phyloP scores from a whole-genome alignment of 2,113 vertebrate genomes.

The Leptobrachium ailaonicum region DNA sequence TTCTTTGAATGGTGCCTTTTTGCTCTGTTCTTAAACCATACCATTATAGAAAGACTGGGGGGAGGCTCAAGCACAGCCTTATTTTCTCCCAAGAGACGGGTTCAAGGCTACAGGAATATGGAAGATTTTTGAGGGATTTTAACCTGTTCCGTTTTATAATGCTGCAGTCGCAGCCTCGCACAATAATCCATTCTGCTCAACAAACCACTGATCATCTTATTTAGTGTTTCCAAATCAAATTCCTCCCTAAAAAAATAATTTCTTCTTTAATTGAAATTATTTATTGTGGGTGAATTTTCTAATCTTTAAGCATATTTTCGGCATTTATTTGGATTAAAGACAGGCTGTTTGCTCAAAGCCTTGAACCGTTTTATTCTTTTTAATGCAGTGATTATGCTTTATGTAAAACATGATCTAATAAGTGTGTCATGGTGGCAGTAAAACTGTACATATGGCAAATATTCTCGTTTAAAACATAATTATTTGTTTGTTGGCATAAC shows the following conservation, averaged over 20 bases:
- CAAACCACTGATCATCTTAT: neutral
- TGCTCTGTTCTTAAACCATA: too few relatives aligned
- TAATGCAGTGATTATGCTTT: neutral
- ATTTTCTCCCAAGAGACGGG: too few relatives aligned
- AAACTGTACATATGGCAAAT: neutral
- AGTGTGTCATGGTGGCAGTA: neutral
- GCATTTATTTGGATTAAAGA: neutral
- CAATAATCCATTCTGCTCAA: too few relatives aligned
- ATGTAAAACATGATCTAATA: neutral
- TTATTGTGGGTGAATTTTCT: neutral
- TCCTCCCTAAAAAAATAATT: neutral
- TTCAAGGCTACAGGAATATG: too few relatives aligned
- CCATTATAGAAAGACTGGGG: too few relatives aligned
- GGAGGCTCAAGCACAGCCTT: too few relatives aligned
- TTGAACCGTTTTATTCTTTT: neutral
- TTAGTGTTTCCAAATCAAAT: neutral
- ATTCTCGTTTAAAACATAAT: neutral
- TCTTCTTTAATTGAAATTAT: neutral
- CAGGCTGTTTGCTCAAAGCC: neutral
- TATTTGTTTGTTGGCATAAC: neutral
- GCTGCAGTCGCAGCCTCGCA: too few relatives aligned
- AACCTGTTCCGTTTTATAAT: too few relatives aligned
- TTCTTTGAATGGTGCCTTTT: too few relatives aligned
- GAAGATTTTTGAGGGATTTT: too few relatives aligned
- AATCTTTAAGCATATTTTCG: neutral